Percentiles rank a stretch among this genome's conserved stretches.
These are phyloP conservation scores for Platorchestia sp. DNA, from an alignment of 1,140 invertebrate species.

Conservation along the genomic window DNA sequence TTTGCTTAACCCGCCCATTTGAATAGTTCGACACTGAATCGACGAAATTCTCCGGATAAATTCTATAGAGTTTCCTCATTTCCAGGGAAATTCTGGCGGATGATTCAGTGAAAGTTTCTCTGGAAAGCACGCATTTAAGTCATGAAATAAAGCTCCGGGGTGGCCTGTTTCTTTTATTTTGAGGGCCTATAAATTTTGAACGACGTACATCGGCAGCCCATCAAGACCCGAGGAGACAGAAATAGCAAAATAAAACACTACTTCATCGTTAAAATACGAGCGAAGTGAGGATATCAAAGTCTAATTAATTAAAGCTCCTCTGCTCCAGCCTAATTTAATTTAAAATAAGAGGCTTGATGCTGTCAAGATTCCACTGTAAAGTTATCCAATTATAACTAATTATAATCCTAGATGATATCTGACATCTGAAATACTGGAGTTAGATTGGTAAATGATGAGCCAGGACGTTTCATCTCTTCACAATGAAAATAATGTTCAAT, in stretches of 20 bases:
- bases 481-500: too few species aligned
- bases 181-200: background rate
- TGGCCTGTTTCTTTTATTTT: background rate
- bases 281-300: background rate
- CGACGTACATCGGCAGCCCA: background rate
- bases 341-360: too few species aligned
- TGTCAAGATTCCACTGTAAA: too few species aligned
- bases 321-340: too few species aligned
- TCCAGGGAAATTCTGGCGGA: background rate
- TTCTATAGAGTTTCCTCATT: slow-evolving; percentile 16
- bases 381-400: too few species aligned
- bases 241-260: background rate
- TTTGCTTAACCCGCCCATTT: slow-evolving; percentile 43
- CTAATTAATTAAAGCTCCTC: too few species aligned
- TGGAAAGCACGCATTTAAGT: background rate
- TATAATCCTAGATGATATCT: too few species aligned
- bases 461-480: too few species aligned
- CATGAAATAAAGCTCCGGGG: background rate
- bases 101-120: slow-evolving; percentile 16
- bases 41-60: slow-evolving; percentile 46
- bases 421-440: too few species aligned
- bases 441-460: too few species aligned
- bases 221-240: too few species aligned
- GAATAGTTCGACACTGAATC: slow-evolving; percentile 48
- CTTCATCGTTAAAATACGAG: background rate